Conservation (phyloP, 2,113 vertebrate species). For the Asarcornis scutulata region DNA sequence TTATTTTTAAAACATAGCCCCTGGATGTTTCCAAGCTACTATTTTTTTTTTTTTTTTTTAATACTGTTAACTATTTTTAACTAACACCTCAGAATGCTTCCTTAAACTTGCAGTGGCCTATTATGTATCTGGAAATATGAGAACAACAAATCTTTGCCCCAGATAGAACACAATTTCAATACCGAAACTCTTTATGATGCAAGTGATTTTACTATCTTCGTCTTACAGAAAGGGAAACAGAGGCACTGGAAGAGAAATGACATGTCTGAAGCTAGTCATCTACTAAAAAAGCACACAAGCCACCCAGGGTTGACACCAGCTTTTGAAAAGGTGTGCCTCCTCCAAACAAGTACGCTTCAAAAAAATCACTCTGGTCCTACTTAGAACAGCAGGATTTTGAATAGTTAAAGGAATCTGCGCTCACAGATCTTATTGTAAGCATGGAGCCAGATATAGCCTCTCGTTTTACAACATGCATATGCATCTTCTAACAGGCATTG, state of each 20-base stretch:
- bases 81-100: conserved; percentile 4
- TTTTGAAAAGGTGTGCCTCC: background rate
- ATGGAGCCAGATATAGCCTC: conserved; percentile 1
- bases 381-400: background rate
- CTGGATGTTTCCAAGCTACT: background rate
- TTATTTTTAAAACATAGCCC: background rate
- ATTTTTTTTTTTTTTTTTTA: background rate
- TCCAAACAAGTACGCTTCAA: background rate
- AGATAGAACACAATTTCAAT: background rate
- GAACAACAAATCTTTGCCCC: background rate
- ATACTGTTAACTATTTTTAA: conserved; percentile 18
- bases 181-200: background rate
- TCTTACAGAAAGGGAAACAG: background rate
- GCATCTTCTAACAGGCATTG: conserved; percentile 52
- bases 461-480: conserved; percentile 40
- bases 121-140: background rate
- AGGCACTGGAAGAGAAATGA: background rate
- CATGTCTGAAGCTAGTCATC: background rate
- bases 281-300: background rate
- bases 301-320: background rate
- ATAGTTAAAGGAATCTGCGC: background rate
- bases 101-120: background rate
- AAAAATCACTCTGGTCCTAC: background rate
- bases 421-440: background rate
- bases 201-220: background rate